phyloP scores from a whole-genome alignment of 2,113 vertebrate genomes.

The Cyrtonyx montezumae region DNA sequence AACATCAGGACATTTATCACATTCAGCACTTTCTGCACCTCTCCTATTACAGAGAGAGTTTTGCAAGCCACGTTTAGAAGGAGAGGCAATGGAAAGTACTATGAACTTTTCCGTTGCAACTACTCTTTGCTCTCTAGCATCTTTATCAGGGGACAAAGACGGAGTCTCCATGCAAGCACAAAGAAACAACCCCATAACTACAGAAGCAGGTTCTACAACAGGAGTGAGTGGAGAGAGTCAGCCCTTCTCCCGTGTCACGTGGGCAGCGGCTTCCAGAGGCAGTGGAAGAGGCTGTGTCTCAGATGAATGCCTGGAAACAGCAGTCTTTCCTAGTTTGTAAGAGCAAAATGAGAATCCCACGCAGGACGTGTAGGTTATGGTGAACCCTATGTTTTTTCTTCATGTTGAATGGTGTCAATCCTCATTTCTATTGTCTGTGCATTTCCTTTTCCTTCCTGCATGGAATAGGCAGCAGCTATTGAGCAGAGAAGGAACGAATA shows the following conservation, averaged over 20 bases:
- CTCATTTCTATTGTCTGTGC: neutral
- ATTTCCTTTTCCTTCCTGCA: neutral
- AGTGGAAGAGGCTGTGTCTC: neutral
- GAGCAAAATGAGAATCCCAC: neutral
- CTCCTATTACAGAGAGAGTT: neutral
- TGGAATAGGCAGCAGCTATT: neutral
- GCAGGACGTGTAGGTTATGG: neutral
- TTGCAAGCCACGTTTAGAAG: neutral
- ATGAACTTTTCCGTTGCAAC: neutral
- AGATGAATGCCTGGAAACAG: neutral
- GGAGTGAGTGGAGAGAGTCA: neutral
- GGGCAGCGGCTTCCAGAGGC: neutral
- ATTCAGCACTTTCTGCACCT: neutral
- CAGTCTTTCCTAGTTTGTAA: neutral
- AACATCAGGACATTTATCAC: neutral
- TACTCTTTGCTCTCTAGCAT: neutral
- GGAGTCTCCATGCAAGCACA: neutral
- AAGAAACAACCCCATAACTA: neutral
- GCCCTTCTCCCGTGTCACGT: neutral
- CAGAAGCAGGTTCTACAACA: neutral
- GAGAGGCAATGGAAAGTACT: slow-evolving; percentile 11
- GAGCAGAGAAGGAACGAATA: neutral
- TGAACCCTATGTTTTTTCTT: neutral
- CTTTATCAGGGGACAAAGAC: neutral
- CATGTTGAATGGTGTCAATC: neutral